These are phyloP conservation scores for Desmophyllum pertusum DNA, from an alignment of 92 coral and sea anemone genomes.

Conservation along the genomic window DNA sequence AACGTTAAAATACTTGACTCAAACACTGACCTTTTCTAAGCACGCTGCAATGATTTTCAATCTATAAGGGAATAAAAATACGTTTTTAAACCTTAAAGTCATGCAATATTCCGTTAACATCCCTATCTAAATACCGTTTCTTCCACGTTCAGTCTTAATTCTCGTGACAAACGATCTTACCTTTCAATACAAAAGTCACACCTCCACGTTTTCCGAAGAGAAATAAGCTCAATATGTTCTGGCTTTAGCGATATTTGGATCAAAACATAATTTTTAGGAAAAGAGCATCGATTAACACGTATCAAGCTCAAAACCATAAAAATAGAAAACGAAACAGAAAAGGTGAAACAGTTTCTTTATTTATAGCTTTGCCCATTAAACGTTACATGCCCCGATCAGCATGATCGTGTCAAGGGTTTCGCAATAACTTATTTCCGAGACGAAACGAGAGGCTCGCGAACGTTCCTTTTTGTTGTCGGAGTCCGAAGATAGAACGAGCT, in stretches of 20 bases:
- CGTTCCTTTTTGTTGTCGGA: conserved; percentile 21
- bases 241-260: neutral
- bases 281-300: neutral
- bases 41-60: conserved; percentile 6
- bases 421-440: conserved; percentile 28
- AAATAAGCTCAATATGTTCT: neutral
- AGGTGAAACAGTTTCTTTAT: conserved; percentile 15
- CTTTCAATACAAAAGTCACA: neutral
- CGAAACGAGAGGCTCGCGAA: conserved; percentile 43
- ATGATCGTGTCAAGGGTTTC: conserved; percentile 44
- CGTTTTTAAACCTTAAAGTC: neutral
- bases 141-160: neutral
- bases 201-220: neutral
- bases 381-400: conserved; percentile 5
- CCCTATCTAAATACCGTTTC: neutral
- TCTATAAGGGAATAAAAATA: too few relatives aligned
- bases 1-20: neutral
- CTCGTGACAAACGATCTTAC: neutral
- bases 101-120: neutral
- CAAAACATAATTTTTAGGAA: neutral
- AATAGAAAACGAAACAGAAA: neutral
- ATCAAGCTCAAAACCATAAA: neutral
- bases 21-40: neutral
- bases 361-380: neutral
- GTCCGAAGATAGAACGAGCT: conserved; percentile 22